These are phyloP conservation scores for Helarctos malayanus DNA, from an alignment of 2,797 vertebrate genomes.

Conservation along the genomic window DNA sequence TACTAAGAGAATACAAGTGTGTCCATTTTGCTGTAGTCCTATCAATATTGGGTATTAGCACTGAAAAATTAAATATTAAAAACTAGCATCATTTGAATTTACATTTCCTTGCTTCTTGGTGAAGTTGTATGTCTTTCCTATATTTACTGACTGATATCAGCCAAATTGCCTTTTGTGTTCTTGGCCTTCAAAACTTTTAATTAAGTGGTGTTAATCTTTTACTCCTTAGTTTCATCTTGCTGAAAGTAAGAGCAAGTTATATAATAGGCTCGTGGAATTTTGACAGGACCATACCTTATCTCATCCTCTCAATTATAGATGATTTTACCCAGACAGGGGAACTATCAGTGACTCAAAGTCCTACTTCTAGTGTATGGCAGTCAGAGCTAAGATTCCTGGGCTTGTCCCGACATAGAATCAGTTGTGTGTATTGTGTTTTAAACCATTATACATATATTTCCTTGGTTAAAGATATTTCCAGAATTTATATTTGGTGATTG, in stretches of 20 bases:
- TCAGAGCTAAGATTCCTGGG: background rate
- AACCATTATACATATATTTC: background rate
- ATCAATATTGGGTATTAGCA: slow-evolving; percentile 6
- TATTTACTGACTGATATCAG: background rate
- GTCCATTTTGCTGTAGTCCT: background rate
- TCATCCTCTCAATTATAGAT: background rate
- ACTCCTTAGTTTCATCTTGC: slow-evolving; percentile 1
- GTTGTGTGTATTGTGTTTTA: background rate
- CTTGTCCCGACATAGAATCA: background rate
- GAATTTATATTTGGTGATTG: slow-evolving; percentile 32
- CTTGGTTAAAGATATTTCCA: slow-evolving; percentile 27
- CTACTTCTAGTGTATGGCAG: background rate
- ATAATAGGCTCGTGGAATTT: background rate
- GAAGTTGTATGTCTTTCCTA: background rate
- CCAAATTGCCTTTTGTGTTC: slow-evolving; percentile 12
- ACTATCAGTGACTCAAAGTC: background rate
- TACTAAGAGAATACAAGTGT: background rate
- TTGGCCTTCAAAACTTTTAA: background rate
- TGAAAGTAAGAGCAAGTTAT: slow-evolving; percentile 12
- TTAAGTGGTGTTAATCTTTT: background rate
- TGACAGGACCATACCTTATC: background rate
- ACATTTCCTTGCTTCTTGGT: background rate
- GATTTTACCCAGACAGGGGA: slow-evolving; percentile 1
- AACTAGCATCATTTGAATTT: background rate
- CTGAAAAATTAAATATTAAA: background rate